Evolutionary conservation across 2,797 vertebrate genomes (phyloP).

Genomic region (Malurus leucopterus): DNA sequence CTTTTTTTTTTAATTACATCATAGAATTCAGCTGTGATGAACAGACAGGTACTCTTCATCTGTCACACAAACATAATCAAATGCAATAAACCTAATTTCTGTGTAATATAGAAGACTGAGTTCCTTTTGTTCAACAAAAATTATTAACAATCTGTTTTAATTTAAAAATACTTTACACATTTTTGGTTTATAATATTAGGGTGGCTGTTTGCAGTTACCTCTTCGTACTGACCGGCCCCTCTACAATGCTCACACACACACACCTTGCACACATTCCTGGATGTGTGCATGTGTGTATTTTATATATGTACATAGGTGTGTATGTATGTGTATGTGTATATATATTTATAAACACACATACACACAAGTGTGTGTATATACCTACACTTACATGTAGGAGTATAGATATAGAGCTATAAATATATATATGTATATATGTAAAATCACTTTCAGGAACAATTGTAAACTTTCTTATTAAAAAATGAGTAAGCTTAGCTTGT

Average conservation of each 20-base stretch:
- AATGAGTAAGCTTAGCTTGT: conserved; percentile 49
- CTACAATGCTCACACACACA: neutral
- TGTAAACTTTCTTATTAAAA: conserved; percentile 60
- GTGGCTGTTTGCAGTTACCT: conserved; percentile 11
- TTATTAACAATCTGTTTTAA: neutral
- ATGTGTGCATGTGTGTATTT: conserved; percentile 9
- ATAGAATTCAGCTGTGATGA: conserved; percentile 16
- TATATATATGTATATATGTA: conserved; percentile 61
- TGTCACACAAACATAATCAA: conserved; percentile 53
- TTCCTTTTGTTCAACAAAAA: conserved; percentile 40
- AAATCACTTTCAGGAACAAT: conserved; percentile 51
- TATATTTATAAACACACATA: conserved; percentile 20
- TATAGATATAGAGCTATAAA: conserved; percentile 35
- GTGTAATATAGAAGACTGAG: conserved; percentile 42
- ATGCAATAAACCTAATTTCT: conserved; percentile 67
- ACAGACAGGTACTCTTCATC: conserved; percentile 36
- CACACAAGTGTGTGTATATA: conserved; percentile 17
- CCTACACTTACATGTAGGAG: conserved; percentile 42
- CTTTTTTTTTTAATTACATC: neutral
- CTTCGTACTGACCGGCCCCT: neutral
- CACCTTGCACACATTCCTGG: neutral
- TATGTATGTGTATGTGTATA: conserved; percentile 7
- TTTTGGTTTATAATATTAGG: neutral
- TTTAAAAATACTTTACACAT: neutral
- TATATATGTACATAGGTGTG: conserved; percentile 24